Conservation (phyloP, 2,797 vertebrate genomes). For the Amblyraja radiata region DNA sequence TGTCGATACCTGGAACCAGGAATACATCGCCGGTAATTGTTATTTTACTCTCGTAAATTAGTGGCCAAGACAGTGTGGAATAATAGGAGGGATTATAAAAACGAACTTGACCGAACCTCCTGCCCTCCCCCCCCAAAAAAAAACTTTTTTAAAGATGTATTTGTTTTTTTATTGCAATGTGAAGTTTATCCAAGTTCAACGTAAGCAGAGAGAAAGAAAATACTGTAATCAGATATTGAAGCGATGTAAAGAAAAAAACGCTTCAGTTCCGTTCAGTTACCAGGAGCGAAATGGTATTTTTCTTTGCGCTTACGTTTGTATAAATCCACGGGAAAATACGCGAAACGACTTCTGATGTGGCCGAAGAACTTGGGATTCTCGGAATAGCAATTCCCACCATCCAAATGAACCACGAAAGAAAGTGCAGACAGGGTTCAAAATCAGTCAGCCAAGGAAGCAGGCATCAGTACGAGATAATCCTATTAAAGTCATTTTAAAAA, state of each 20-base stretch:
- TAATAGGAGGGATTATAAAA: background rate
- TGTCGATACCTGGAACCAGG: background rate
- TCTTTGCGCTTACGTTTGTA: background rate
- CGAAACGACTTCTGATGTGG: no score
- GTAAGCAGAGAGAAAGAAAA: background rate
- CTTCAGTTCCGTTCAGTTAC: background rate
- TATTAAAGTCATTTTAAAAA: conserved; percentile 14
- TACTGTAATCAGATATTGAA: background rate
- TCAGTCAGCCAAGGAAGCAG: background rate
- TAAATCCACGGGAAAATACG: background rate
- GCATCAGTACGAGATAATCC: conserved; percentile 4
- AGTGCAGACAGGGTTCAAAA: background rate
- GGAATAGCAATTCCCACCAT: background rate
- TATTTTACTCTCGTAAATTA: background rate
- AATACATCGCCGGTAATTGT: background rate
- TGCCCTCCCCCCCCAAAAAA: background rate
- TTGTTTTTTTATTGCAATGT: background rate
- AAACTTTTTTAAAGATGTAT: background rate
- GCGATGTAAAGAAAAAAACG: no score
- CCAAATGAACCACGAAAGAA: background rate
- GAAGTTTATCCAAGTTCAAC: background rate
- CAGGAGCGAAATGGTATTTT: background rate
- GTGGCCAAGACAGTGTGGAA: background rate
- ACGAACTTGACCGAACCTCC: background rate
- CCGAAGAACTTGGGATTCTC: background rate